These are phyloP conservation scores for Trididemnum nubilum DNA, from an alignment of 23 tunicate genomes.

Conservation along the genomic window DNA sequence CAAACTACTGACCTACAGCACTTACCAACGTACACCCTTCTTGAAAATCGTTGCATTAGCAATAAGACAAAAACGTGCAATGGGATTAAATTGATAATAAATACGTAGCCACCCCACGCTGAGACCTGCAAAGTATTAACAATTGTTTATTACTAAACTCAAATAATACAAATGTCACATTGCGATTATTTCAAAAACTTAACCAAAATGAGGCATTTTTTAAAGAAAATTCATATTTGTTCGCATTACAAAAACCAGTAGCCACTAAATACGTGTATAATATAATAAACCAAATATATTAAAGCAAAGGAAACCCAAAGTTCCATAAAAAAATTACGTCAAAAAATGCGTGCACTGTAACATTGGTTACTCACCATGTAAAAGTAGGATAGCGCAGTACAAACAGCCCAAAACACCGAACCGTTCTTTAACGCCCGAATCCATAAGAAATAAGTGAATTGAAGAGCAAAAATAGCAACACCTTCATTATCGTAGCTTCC, in stretches of 20 bases:
- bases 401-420: slow-evolving; percentile 95
- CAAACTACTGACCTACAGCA: too few species aligned
- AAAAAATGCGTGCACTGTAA: too few species aligned
- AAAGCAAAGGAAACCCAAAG: too few species aligned
- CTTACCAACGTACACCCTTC: slow-evolving; percentile 88
- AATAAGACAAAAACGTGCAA: slow-evolving; percentile 89
- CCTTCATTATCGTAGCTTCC: slow-evolving; percentile 99
- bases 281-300: too few species aligned
- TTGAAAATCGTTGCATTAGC: slow-evolving; percentile 91
- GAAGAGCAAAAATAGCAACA: slow-evolving; percentile 97
- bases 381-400: slow-evolving; percentile 93
- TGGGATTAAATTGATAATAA: slow-evolving; percentile 97
- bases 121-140: slow-evolving; percentile 84
- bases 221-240: too few species aligned
- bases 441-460: slow-evolving; percentile 92
- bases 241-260: too few species aligned
- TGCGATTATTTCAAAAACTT: too few species aligned
- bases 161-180: too few species aligned
- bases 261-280: too few species aligned
- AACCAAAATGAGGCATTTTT: too few species aligned
- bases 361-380: slow-evolving; percentile 98
- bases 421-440: slow-evolving; percentile 88
- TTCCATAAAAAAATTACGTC: too few species aligned
- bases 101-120: slow-evolving; percentile 99
- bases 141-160: too few species aligned